A percentile compares a stretch with the other conserved stretches of the same genome.
phyloP scores from a whole-genome alignment of 1,140 invertebrate species.

The Schlechtendalia chinensis region DNA sequence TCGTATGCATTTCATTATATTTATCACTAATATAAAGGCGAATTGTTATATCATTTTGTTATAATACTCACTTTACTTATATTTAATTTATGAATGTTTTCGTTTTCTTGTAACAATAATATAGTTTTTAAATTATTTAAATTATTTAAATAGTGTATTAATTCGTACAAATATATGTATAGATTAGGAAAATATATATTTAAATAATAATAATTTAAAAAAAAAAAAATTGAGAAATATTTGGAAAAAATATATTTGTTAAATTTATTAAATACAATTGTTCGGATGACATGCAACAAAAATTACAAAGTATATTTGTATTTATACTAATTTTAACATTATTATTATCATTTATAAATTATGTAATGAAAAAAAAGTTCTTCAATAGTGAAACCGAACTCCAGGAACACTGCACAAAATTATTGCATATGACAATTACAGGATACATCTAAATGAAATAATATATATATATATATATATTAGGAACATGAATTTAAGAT shows the following conservation, averaged over 20 bases:
- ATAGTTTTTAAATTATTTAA: too few relatives aligned
- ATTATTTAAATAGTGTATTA: too few relatives aligned
- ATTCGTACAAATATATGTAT: too few relatives aligned
- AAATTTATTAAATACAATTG: background rate
- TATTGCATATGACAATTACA: background rate
- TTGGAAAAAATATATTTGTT: background rate
- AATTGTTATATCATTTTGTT: background rate
- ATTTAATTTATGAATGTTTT: background rate
- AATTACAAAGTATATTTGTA: background rate
- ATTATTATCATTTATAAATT: background rate
- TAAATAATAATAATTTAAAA: too few relatives aligned
- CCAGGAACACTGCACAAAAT: background rate
- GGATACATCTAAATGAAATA: background rate
- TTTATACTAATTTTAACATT: slow-evolving; percentile 4
- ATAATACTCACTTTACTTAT: background rate
- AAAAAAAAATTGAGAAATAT: too few relatives aligned
- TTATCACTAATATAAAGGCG: too few relatives aligned
- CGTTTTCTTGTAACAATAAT: too few relatives aligned
- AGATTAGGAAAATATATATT: too few relatives aligned
- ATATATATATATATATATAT: slow-evolving; percentile 1
- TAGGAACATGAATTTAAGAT: background rate
- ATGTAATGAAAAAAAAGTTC: background rate
- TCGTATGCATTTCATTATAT: too few relatives aligned
- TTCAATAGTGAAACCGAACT: slow-evolving; percentile 14
- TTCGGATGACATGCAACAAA: background rate